phyloP scores from a whole-genome alignment of 2,888 invertebrate genomes.

The Zootermopsis nevadensis region DNA sequence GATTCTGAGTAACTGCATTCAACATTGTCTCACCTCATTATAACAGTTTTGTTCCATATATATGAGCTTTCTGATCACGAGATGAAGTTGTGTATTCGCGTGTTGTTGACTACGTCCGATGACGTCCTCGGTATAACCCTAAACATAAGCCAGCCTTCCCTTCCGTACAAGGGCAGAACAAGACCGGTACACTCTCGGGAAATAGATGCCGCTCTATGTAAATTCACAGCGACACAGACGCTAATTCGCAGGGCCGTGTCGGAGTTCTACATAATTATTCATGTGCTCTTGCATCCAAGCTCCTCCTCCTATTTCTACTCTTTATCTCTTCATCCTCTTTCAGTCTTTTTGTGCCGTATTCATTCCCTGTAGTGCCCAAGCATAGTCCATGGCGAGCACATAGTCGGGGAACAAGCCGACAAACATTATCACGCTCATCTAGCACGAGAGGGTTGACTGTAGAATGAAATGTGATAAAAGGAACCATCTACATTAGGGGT shows the following conservation, averaged over 20 bases:
- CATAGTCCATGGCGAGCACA: not conserved
- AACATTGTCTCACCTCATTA: too few relatives aligned
- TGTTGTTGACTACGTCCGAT: not conserved
- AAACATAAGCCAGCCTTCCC: too few relatives aligned
- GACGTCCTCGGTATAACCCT: too few relatives aligned
- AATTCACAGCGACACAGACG: constrained; percentile 46
- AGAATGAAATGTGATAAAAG: not conserved
- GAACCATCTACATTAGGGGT: not conserved
- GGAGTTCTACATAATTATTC: constrained; percentile 44
- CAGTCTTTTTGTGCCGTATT: constrained; percentile 4
- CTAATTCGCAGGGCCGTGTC: constrained; percentile 45
- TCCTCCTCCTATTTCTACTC: constrained; percentile 4
- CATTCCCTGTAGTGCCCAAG: not conserved
- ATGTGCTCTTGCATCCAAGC: constrained; percentile 16
- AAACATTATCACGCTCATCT: not conserved
- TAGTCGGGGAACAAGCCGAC: not conserved
- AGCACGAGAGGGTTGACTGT: not conserved
- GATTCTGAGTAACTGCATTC: too few relatives aligned
- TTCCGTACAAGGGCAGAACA: not conserved
- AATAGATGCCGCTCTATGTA: constrained; percentile 46
- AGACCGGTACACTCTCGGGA: constrained; percentile 32
- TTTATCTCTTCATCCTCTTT: constrained; percentile 15
- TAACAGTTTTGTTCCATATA: not conserved
- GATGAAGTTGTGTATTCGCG: not conserved
- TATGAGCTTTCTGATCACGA: not conserved